Base-by-base conservation (phyloP, 2,797 vertebrate genomes). In the Tragelaphus oryx region DNA sequence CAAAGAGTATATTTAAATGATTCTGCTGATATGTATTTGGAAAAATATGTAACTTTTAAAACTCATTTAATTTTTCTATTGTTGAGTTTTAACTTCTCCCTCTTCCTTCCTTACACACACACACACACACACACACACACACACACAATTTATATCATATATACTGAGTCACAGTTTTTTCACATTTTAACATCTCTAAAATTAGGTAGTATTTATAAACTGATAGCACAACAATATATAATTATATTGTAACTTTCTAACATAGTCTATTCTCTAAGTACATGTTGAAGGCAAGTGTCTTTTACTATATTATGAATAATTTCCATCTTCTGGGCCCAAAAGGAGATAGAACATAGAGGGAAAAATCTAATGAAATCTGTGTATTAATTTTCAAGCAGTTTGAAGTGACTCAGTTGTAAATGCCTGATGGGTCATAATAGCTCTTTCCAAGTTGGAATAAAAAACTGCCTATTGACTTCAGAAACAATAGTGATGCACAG, bases 321-420 rank as follows among this genome's bases (percentile, higher is more conserved):
- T 95, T 92, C 89, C 46, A 16, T 95, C 93, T 96, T 78, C 48
- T 85, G 48, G 18, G 20, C 84, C 46, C 92, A 60, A 84, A 95
- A 81, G 44, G 57, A 94, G 85, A 83, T 60, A 46, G 48, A 89
- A 84, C 46, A 78, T 57, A 74, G 92, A 94, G 85, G 41, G 54
- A 85, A 96, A 90, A 97, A 93, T 91, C 87, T 88, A 59, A 83
- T 90, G 82, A 94, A 96, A 93, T 96, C 91, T 88, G 68, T 95
- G 74, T 95, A 95, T 96, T 97, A 97, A 96, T 96, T 97, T 97
- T 91, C 95, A 94, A 95, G 95, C 76, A 95, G 95, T 94, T 89
- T 95, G 89, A 97, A 97, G 87, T 94, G 87, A 65, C 87, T 97
- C 78, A 59, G 44, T 96, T 98, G 92, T 96, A 95, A 97, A 96